phyloP scores from a whole-genome alignment of 2,113 vertebrate genomes.

The Phasianus colchicus region DNA sequence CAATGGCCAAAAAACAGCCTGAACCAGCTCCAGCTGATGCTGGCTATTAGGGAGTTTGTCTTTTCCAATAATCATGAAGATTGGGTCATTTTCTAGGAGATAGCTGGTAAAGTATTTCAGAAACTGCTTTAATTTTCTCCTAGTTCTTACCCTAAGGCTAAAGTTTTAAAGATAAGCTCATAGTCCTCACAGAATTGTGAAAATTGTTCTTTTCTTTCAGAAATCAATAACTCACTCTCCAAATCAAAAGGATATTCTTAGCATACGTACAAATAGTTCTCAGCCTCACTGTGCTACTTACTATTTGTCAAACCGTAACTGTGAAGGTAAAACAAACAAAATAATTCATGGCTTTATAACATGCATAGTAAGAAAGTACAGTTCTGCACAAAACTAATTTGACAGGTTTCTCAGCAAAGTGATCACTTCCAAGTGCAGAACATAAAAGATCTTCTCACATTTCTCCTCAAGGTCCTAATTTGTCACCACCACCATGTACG shows the following conservation, averaged over 20 bases:
- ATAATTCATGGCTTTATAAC: neutral
- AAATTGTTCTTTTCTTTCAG: slow-evolving; percentile 31
- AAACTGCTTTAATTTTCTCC: slow-evolving; percentile 62
- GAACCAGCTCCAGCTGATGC: slow-evolving; percentile 30
- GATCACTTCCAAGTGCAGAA: neutral
- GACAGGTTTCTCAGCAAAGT: slow-evolving; percentile 5
- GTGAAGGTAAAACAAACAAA: slow-evolving; percentile 29
- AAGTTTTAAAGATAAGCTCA: slow-evolving; percentile 41
- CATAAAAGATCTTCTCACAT: neutral
- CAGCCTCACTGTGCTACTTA: neutral
- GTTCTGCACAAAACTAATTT: neutral
- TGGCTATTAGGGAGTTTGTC: slow-evolving; percentile 55
- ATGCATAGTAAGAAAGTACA: neutral
- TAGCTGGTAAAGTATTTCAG: slow-evolving; percentile 35
- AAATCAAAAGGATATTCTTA: slow-evolving; percentile 47
- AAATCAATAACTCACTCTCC: slow-evolving; percentile 38
- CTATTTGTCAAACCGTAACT: neutral
- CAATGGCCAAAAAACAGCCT: slow-evolving; percentile 14
- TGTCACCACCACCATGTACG: neutral
- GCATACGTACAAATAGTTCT: slow-evolving; percentile 6
- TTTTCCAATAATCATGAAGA: slow-evolving; percentile 65
- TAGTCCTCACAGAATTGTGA: slow-evolving; percentile 22
- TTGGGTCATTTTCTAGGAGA: slow-evolving; percentile 51
- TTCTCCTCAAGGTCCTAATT: slow-evolving; percentile 6
- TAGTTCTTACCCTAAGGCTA: slow-evolving; percentile 39